Evolutionary conservation across 2,113 vertebrate species (phyloP).

Genomic region (Elephas maximus): DNA sequence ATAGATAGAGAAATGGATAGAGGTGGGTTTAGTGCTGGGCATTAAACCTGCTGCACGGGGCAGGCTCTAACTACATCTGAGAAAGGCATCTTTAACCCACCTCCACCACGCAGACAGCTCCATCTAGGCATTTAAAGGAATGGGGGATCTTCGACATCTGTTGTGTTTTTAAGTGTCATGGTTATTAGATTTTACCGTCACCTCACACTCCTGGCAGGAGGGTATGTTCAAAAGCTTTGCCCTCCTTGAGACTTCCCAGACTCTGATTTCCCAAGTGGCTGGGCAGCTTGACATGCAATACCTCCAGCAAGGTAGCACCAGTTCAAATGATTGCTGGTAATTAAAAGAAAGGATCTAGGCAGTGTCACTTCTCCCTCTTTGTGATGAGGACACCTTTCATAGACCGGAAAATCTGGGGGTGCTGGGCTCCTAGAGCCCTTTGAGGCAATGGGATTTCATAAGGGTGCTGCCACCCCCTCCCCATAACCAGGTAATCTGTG

Average conservation of each 20-base stretch:
- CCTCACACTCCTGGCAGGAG: not conserved
- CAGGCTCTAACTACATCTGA: not conserved
- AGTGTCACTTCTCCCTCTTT: not conserved
- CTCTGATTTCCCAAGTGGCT: not conserved
- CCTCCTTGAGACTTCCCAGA: not conserved
- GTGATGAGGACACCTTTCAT: not conserved
- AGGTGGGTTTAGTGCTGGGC: not conserved
- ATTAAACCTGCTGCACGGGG: not conserved
- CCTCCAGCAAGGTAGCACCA: not conserved
- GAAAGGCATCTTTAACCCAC: not conserved
- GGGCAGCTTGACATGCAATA: not conserved
- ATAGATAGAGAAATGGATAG: not conserved
- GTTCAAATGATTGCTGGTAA: not conserved
- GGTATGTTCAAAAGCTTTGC: not conserved
- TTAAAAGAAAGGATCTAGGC: not conserved
- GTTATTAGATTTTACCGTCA: constrained; percentile 16
- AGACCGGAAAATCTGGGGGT: not conserved
- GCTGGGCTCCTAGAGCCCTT: not conserved
- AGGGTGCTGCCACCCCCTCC: not conserved
- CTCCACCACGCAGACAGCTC: not conserved
- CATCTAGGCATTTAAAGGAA: not conserved
- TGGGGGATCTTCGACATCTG: not conserved
- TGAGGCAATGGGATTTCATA: not conserved
- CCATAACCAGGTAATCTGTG: not conserved
- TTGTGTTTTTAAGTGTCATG: not conserved